These are phyloP conservation scores for Stichodactyla mertensii DNA, from an alignment of 64 coral and sea anemone genomes.

Conservation along the genomic window DNA sequence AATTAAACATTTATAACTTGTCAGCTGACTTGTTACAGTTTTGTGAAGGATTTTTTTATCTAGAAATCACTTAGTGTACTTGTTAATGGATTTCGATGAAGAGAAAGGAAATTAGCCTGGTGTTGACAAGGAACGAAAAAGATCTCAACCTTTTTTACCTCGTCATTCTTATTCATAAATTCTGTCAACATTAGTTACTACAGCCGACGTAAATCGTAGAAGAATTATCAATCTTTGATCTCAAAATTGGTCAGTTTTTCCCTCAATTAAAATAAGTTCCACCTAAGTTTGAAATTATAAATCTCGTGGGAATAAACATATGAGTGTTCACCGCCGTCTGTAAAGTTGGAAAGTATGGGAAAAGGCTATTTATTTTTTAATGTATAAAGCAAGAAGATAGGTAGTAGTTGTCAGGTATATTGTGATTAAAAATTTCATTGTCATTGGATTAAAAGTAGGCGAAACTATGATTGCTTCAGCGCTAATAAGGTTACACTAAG, in stretches of 20 bases:
- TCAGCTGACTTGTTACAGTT: background rate
- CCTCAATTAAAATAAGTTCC: background rate
- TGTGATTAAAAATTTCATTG: background rate
- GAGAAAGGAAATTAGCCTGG: too few relatives aligned
- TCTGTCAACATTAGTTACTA: background rate
- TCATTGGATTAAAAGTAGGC: background rate
- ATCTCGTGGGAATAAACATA: background rate
- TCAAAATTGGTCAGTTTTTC: background rate
- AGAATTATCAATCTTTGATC: background rate
- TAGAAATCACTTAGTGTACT: background rate
- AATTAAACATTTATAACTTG: background rate
- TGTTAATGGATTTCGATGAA: background rate
- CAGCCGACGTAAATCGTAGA: background rate
- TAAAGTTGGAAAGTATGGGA: background rate
- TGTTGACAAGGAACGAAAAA: background rate
- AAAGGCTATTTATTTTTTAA: background rate
- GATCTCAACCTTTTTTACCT: background rate
- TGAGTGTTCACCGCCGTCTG: background rate
- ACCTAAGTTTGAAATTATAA: background rate
- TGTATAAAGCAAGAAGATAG: background rate
- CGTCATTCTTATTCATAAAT: too few relatives aligned
- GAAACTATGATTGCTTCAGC: background rate
- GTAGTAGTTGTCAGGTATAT: background rate
- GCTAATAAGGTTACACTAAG: background rate
- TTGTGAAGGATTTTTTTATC: background rate